Evolutionary conservation across 1,140 invertebrate species (phyloP).

Genomic region (Pseudomyrmex pallidus): DNA sequence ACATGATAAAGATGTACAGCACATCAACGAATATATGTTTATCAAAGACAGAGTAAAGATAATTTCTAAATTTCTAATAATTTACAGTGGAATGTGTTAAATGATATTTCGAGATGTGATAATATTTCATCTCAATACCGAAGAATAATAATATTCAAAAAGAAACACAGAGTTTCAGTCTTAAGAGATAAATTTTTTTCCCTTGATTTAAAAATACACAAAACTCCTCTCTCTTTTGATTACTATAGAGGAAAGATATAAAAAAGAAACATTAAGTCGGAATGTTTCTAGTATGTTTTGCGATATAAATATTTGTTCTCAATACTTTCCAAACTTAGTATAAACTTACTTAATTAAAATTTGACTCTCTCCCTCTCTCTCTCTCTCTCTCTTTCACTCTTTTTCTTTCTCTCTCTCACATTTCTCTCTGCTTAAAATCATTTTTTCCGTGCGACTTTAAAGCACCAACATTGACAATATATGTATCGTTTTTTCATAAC

Average conservation of each 20-base stretch:
- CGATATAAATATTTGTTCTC: slow-evolving; percentile 8
- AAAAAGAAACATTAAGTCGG: slow-evolving; percentile 36
- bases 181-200: slow-evolving; percentile 74
- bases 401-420: background rate
- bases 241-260: background rate
- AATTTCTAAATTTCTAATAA: slow-evolving; percentile 36
- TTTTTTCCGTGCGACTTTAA: slow-evolving; percentile 37
- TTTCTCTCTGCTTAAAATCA: slow-evolving; percentile 53
- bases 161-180: slow-evolving; percentile 75
- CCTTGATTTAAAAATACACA: slow-evolving; percentile 15
- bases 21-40: slow-evolving; percentile 13
- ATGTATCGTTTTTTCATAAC: slow-evolving; percentile 44
- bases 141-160: slow-evolving; percentile 36
- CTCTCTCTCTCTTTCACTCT: no score
- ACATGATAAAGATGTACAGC: slow-evolving; percentile 18
- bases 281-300: slow-evolving; percentile 27
- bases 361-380: background rate
- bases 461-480: slow-evolving; percentile 62
- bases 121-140: slow-evolving; percentile 18
- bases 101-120: slow-evolving; percentile 28
- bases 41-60: background rate
- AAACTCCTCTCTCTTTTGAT: background rate
- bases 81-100: slow-evolving; percentile 61
- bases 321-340: background rate
- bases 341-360: slow-evolving; percentile 45